These are phyloP conservation scores for Enteromius mattozi DNA, from an alignment of 2,797 vertebrate genomes.

Conservation along the genomic window DNA sequence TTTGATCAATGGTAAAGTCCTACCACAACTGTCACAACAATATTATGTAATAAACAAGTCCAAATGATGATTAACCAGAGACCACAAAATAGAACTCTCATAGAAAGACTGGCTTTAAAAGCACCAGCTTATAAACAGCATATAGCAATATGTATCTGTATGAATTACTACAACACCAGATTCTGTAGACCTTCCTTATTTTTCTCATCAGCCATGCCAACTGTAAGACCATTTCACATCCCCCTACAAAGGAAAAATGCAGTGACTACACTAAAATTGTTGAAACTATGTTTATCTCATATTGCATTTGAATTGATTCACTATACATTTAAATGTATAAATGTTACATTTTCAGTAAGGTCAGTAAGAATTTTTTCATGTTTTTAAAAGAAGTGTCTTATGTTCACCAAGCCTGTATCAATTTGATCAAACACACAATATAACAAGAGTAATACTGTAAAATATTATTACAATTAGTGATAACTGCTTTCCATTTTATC, in stretches of 20 bases:
- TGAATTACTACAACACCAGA: too few relatives aligned
- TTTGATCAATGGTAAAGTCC: neutral
- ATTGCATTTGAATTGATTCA: neutral
- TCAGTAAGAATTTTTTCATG: neutral
- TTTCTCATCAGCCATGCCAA: neutral
- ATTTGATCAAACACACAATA: neutral
- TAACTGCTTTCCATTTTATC: neutral
- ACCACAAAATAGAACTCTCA: neutral
- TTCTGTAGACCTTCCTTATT: neutral
- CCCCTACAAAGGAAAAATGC: neutral
- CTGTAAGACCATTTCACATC: neutral
- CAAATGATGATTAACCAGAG: neutral
- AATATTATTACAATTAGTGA: neutral
- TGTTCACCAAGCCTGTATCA: neutral
- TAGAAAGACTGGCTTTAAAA: neutral
- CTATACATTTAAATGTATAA: neutral
- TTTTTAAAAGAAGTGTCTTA: neutral
- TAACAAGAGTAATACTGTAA: neutral
- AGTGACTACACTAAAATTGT: neutral
- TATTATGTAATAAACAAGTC: neutral
- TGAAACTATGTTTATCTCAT: neutral
- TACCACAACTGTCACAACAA: too few relatives aligned
- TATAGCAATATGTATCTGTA: neutral
- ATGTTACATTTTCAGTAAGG: neutral
- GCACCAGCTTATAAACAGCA: too few relatives aligned